Base-by-base conservation (phyloP, 2,113 vertebrate genomes). In the Hypocryptadius cinnamomeus region DNA sequence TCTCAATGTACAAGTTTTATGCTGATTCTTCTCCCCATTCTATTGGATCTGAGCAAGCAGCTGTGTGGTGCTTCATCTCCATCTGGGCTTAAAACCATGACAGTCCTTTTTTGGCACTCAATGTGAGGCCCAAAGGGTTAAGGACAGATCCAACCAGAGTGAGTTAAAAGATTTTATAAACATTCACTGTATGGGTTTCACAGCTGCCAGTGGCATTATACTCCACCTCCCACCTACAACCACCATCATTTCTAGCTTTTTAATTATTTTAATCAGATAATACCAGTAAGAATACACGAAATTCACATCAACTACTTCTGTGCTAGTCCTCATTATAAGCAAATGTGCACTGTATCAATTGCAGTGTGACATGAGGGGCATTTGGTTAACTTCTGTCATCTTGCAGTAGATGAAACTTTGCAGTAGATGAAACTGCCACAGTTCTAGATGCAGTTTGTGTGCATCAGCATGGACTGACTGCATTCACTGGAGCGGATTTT, bases 341-440 rank as follows among this genome's bases (percentile, higher is more conserved):
- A 69, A 72, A 65, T 1, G 4, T 40, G 37, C 18, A n/a, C 51
- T 53, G 15, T n/a, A 83, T 33, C 37, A 83, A 76, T 25, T 90
- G 42, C 44, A 89, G 47, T 21, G 33, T 31, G 69, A 69, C 61
- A 39, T 13, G 79, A 76, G 7, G 85, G 68, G 16, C 60, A 47
- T 83, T 72, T 91, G 40, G 21, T 76, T 70, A 91, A 89, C 21
- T 83, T 85, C 50, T 85, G 59, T 48, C 77, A 30, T 83, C 47
- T 83, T 86, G 72, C 64, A 96, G 82, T 27, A 85, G 82, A 89
- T 85, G 72, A 85, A 65, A 77, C 73, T 89, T n/a, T 86, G 72
- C 64, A 96, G 82, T 27, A 85, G 82, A 89, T 85, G 72, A 85
- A 65, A 77, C 22, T 73, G 53, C 12, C 40, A 50, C 31, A 51